Evolutionary conservation across 2,888 invertebrate species (phyloP).

Genomic region (Carabus problematicus): DNA sequence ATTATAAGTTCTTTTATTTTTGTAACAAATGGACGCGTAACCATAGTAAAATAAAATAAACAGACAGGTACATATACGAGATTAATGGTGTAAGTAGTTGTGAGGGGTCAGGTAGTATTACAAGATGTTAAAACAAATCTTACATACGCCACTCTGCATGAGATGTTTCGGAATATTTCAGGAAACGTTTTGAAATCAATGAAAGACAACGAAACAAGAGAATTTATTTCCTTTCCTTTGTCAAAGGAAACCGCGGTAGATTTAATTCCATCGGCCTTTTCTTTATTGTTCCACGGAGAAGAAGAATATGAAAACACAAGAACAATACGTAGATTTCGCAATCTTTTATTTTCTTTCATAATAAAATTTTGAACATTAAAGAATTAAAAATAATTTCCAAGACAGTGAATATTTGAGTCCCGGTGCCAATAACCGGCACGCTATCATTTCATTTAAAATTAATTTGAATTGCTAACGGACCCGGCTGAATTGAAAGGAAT

Average conservation of each 20-base stretch:
- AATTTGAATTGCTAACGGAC: slow-evolving; percentile 4
- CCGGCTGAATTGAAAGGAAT: no score
- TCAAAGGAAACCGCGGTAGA: slow-evolving; percentile 7
- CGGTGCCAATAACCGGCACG: slow-evolving; percentile 35
- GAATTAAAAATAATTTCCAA: slow-evolving; percentile 40
- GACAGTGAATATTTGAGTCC: slow-evolving; percentile 33
- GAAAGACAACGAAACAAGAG: neutral
- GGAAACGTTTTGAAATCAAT: no score
- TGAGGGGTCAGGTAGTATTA: no score
- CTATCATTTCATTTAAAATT: slow-evolving; percentile 38
- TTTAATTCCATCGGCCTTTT: slow-evolving; percentile 11
- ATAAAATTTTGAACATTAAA: slow-evolving; percentile 36
- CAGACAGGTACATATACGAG: no score
- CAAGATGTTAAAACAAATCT: no score
- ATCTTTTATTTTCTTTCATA: slow-evolving; percentile 36
- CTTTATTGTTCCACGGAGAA: slow-evolving; percentile 17
- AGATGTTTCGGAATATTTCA: no score
- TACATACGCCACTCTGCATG: no score
- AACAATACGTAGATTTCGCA: slow-evolving; percentile 17
- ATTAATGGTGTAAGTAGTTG: no score
- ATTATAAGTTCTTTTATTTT: no score
- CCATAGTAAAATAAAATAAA: no score
- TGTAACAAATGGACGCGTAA: no score
- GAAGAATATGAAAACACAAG: slow-evolving; percentile 15
- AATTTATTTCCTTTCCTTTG: slow-evolving; percentile 10